Conservation (phyloP, 2,888 invertebrate genomes). For the Morpho helenor region DNA sequence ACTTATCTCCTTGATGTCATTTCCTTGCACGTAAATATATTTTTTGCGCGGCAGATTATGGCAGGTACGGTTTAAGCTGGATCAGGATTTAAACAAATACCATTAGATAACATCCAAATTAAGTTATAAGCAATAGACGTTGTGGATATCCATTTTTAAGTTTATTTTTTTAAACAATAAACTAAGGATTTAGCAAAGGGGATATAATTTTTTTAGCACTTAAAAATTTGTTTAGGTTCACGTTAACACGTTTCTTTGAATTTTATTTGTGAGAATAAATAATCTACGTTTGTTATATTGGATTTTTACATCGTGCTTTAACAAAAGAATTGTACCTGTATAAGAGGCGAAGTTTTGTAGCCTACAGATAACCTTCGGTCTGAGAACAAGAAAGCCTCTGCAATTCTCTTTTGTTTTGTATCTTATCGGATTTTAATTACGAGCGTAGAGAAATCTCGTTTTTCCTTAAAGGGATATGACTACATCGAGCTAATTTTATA, state of each 20-base stretch:
- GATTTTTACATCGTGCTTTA: conserved; percentile 22
- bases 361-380: conserved; percentile 45
- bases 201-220: conserved; percentile 61
- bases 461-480: conserved; percentile 73
- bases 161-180: conserved; percentile 50
- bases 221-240: conserved; percentile 62
- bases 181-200: conserved; percentile 58
- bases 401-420: conserved; percentile 71
- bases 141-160: conserved; percentile 33
- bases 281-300: conserved; percentile 27
- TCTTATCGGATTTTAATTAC: conserved; percentile 79
- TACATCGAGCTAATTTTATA: conserved; percentile 67
- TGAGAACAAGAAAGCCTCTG: conserved; percentile 46
- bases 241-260: conserved; percentile 53
- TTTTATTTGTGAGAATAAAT: conserved; percentile 35
- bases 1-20: conserved; percentile 50
- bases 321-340: conserved; percentile 38
- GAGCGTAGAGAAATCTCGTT: conserved; percentile 73
- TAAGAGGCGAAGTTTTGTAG: conserved; percentile 31
- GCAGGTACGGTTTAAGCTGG: conserved; percentile 69
- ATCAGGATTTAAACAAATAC: conserved; percentile 70
- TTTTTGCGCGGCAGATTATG: conserved; percentile 56
- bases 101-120: conserved; percentile 71
- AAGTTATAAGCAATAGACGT: conserved; percentile 44
- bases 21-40: conserved; percentile 61